These are phyloP conservation scores for Elachura formosa DNA, from an alignment of 2,113 vertebrate species.

Conservation along the genomic window DNA sequence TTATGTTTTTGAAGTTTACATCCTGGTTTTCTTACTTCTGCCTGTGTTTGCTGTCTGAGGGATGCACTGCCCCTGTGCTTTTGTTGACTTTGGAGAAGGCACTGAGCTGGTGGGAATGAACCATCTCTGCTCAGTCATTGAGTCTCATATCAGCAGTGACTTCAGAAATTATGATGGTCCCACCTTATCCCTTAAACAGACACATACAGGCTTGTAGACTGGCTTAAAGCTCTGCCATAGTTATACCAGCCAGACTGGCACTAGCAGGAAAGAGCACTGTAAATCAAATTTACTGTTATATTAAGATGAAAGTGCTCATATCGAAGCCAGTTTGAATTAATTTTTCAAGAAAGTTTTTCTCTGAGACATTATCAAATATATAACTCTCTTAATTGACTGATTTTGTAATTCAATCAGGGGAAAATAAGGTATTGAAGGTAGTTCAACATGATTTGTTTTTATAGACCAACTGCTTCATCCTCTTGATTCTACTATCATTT, in stretches of 20 bases:
- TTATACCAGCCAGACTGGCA: not conserved
- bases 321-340: slow-evolving; percentile 42
- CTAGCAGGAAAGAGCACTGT: not conserved
- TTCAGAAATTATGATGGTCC: not conserved
- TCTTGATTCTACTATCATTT: not conserved
- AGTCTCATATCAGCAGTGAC: not conserved
- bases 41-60: accelerated
- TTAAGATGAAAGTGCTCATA: not conserved
- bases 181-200: not conserved
- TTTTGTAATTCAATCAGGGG: slow-evolving; percentile 31
- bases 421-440: slow-evolving; percentile 12
- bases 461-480: slow-evolving; percentile 25
- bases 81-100: not conserved
- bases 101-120: not conserved
- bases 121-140: not conserved
- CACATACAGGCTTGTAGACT: accelerated
- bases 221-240: not conserved
- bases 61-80: accelerated
- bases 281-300: slow-evolving; percentile 41
- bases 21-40: not conserved
- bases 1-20: not conserved
- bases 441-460: slow-evolving; percentile 40
- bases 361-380: not conserved
- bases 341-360: slow-evolving; percentile 51
- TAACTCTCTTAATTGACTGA: slow-evolving; percentile 26